Percentiles rank a stretch among this genome's conserved stretches.
Conservation (phyloP, 2,888 invertebrate species). For the Tetropium fuscum region DNA sequence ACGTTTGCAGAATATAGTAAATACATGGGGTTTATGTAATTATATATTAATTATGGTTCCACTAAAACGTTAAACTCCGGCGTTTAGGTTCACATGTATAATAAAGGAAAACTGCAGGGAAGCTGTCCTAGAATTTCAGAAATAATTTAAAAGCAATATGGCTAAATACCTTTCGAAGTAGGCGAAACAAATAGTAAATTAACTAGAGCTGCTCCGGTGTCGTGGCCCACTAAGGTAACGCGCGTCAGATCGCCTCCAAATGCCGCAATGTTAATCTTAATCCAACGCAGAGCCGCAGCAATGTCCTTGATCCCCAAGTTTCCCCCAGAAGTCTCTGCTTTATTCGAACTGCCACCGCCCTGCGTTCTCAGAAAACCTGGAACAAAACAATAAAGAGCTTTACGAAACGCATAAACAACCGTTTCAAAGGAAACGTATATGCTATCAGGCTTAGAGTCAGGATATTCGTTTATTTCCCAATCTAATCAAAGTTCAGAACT, state of each 20-base stretch:
- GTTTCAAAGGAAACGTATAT: conserved; percentile 11
- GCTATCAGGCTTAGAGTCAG: conserved; percentile 17
- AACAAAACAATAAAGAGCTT: conserved; percentile 43
- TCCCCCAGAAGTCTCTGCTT: conserved; percentile 66
- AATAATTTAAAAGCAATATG: conserved; percentile 20
- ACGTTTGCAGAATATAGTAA: too few species aligned
- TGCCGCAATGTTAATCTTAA: conserved; percentile 83
- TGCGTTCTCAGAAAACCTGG: conserved; percentile 72
- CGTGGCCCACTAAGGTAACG: conserved; percentile 88
- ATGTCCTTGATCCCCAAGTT: conserved; percentile 88
- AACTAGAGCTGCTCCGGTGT: conserved; percentile 87
- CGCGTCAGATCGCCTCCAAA: conserved; percentile 91
- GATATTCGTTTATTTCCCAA: conserved; percentile 8
- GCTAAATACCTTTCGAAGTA: conserved; percentile 74
- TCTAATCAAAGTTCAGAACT: conserved; percentile 13
- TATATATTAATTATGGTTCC: too few species aligned
- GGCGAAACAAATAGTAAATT: conserved; percentile 87
- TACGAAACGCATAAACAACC: conserved; percentile 22
- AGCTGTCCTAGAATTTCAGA: conserved; percentile 16
- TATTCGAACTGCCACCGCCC: conserved; percentile 51
- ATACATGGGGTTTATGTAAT: too few species aligned
- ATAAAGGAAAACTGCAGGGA: conserved; percentile 4
- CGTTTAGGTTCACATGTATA: conserved; percentile 5
- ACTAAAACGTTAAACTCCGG: too few species aligned
- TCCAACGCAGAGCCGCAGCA: conserved; percentile 85